A percentile compares a stretch with the other conserved stretches of the same genome.
Evolutionary conservation across 2,888 invertebrate genomes (phyloP).

Genomic region (Callinectes sapidus): DNA sequence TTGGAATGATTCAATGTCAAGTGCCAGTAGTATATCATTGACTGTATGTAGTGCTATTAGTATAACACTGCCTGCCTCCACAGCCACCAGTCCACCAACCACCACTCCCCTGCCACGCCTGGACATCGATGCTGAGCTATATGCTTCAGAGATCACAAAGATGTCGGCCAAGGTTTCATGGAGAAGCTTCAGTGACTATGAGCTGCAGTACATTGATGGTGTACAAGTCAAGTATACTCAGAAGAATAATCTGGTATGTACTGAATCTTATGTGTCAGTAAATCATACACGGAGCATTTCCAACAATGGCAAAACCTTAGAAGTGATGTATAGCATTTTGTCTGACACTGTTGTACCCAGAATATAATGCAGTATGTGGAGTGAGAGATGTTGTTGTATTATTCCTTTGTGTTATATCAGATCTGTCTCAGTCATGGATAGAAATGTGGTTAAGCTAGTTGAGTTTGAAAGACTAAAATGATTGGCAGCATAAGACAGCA

Average conservation of each 20-base stretch:
- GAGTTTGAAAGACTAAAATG: not conserved
- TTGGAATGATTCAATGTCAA: not conserved
- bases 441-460: not conserved
- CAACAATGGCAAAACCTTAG: not conserved
- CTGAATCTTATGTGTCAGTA: not conserved
- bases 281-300: not conserved
- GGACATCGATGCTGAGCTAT: conserved; percentile 84
- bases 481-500: not conserved
- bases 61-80: not conserved
- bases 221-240: conserved; percentile 91
- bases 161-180: conserved; percentile 87
- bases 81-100: conserved; percentile 76
- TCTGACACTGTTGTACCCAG: not conserved
- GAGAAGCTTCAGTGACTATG: conserved; percentile 88
- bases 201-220: conserved; percentile 90
- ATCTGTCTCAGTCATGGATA: too few relatives aligned
- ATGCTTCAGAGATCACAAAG: conserved; percentile 85
- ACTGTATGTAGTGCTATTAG: not conserved
- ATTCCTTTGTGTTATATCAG: too few relatives aligned
- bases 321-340: not conserved
- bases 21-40: not conserved
- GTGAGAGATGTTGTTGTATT: not conserved
- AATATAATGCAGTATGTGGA: not conserved
- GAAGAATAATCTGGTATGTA: conserved; percentile 78
- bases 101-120: conserved; percentile 81